Evolutionary conservation across 2,888 invertebrate genomes (phyloP).

Genomic region (Ectemnius continuus): DNA sequence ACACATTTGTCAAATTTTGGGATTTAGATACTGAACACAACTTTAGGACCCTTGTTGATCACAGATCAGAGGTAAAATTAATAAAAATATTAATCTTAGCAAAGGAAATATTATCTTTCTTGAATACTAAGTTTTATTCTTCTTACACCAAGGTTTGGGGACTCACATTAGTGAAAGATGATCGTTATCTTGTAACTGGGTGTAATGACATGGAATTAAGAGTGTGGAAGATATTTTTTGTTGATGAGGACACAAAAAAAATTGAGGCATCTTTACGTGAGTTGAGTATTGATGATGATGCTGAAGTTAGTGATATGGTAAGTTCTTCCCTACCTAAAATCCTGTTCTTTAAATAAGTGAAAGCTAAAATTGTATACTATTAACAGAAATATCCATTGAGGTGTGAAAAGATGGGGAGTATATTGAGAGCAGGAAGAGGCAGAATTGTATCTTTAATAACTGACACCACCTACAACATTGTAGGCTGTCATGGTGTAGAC

Average conservation of each 20-base stretch:
- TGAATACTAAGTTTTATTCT: conserved; percentile 26
- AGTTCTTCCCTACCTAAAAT: conserved; percentile 40
- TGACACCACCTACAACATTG: conserved; percentile 85
- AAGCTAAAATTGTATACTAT: neutral
- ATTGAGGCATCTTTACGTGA: conserved; percentile 77
- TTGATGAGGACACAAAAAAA: conserved; percentile 77
- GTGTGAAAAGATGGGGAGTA: conserved; percentile 88
- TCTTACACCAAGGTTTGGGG: conserved; percentile 86
- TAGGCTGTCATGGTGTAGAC: conserved; percentile 92
- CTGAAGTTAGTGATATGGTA: conserved; percentile 81
- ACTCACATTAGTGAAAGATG: conserved; percentile 87
- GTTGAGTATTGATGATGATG: conserved; percentile 80
- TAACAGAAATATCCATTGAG: conserved; percentile 82
- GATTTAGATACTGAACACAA: conserved; percentile 96
- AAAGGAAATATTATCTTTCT: conserved; percentile 24
- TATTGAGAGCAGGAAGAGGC: conserved; percentile 88
- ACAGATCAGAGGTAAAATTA: conserved; percentile 86
- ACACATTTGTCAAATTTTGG: conserved; percentile 98
- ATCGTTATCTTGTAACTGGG: conserved; percentile 92
- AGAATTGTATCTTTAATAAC: conserved; percentile 87
- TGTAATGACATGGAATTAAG: conserved; percentile 90
- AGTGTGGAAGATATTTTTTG: conserved; percentile 88
- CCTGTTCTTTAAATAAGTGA: conserved; percentile 23
- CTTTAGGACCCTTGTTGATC: conserved; percentile 95
- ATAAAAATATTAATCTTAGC: conserved; percentile 9